Percentiles rank a stretch among this genome's conserved stretches.
These are phyloP conservation scores for Crotophaga sulcirostris DNA, from an alignment of 2,113 vertebrate genomes.

Conservation along the genomic window DNA sequence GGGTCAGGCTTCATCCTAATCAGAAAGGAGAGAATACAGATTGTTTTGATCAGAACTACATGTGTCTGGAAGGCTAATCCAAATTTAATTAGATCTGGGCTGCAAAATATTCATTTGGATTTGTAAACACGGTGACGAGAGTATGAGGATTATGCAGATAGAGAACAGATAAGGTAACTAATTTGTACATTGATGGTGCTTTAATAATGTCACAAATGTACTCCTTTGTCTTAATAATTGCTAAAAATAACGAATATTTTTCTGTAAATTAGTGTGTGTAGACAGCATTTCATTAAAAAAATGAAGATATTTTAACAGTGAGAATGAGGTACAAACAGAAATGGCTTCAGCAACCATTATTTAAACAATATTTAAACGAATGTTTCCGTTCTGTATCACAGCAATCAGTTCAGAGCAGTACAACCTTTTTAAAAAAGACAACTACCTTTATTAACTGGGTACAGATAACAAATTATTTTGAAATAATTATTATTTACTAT, in stretches of 20 bases:
- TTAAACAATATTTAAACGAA: background rate
- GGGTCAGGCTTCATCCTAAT: conserved; percentile 29
- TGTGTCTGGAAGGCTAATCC: conserved; percentile 65
- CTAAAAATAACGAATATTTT: conserved; percentile 40
- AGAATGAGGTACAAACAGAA: background rate
- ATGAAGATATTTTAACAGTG: background rate
- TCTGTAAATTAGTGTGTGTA: background rate
- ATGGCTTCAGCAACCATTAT: background rate
- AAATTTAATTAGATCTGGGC: conserved; percentile 72
- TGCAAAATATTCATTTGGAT: conserved; percentile 65
- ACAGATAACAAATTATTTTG: background rate
- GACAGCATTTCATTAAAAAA: background rate
- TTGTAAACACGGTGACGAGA: conserved; percentile 58
- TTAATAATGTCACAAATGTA: conserved; percentile 56
- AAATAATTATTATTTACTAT: background rate
- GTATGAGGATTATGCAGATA: conserved; percentile 63
- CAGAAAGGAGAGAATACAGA: conserved; percentile 47
- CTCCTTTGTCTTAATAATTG: conserved; percentile 46
- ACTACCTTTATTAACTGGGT: background rate
- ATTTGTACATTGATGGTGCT: conserved; percentile 58
- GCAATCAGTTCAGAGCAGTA: background rate
- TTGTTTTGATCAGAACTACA: conserved; percentile 72
- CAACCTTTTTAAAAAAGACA: background rate
- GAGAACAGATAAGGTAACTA: conserved; percentile 58
- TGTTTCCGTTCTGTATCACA: background rate